Evolutionary conservation across 2,113 vertebrate species (phyloP), one percentile per base, ranked within the genome.

Genomic region (Microtus pennsylvanicus): DNA sequence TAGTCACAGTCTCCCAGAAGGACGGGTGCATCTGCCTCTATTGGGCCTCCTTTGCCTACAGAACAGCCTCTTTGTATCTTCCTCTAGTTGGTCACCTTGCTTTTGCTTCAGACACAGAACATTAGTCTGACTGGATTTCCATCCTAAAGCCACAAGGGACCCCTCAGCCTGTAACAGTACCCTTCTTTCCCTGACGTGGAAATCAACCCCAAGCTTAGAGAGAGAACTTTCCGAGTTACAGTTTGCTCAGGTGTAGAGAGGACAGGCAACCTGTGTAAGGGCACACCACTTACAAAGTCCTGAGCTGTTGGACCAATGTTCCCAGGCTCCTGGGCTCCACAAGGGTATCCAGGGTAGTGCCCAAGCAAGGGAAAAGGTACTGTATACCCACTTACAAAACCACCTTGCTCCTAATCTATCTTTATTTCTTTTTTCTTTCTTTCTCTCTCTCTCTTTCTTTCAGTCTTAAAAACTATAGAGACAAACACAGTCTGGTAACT

Each of bases 11-110:
- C 30, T 47, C 42, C 28, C 33, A 9, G 65, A 72, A 72, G 50
- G 45, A 38, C 0, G 0, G 12, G 0, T 5, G 5, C 0, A n/a
- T 5, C 4, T 14, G 26, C 42, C 30, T 52, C 2, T 50, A 12
- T 12, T 11, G 10, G 10, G 50, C 50, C 9, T 35, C 28, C 9
- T 35, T 9, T 33, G 83, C 38, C 82, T 19, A 17, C 16, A 33
- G 42, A 4, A 5, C 10, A 86, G 61, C 8, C 83, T 33, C 63
- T 85, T 16, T 69, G 65, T 33, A 22, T 21, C 85, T 50, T 50
- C 50, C 30, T 69, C 58, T 50, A 47, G 52, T 10, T 7, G 2
- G 12, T n/a, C 19, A 67, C 42, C 33, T 72, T 28, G 30, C 65
- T 52, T 72, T 72, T 69, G 47, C 67, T 88, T 72, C 47, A 52